These are phyloP conservation scores for Muscina levida DNA, from an alignment of 2,888 invertebrate species.

Conservation along the genomic window DNA sequence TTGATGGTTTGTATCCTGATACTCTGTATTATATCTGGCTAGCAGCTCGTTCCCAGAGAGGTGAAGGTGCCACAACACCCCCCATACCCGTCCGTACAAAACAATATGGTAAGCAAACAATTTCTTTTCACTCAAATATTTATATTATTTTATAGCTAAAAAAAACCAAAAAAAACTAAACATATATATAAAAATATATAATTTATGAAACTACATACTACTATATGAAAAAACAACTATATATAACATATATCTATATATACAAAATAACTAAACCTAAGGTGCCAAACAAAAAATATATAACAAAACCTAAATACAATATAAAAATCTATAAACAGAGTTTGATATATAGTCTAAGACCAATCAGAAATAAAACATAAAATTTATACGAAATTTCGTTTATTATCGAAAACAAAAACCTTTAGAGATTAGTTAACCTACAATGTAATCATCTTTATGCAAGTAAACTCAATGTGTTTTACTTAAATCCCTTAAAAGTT, in stretches of 20 bases:
- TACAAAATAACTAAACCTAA: slow-evolving; percentile 40
- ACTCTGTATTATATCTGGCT: slow-evolving; percentile 98
- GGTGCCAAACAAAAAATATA: slow-evolving; percentile 37
- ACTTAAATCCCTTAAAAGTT: no score
- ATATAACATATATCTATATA: slow-evolving; percentile 23
- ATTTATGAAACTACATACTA: slow-evolving; percentile 5
- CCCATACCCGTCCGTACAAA: slow-evolving; percentile 96
- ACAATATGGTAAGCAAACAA: slow-evolving; percentile 94
- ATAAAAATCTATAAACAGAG: slow-evolving; percentile 33
- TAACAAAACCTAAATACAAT: slow-evolving; percentile 1
- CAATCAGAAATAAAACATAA: slow-evolving; percentile 6
- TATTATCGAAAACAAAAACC: no score
- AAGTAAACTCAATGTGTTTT: no score
- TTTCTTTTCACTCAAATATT: slow-evolving; percentile 14
- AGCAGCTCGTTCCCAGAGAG: slow-evolving; percentile 94
- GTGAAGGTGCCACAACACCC: slow-evolving; percentile 97
- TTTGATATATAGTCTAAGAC: slow-evolving; percentile 49
- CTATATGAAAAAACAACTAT: slow-evolving; percentile 18
- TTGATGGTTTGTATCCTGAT: slow-evolving; percentile 95
- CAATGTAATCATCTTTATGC: no score
- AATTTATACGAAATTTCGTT: slow-evolving; percentile 33
- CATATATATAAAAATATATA: slow-evolving; percentile 29
- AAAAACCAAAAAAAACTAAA: slow-evolving; percentile 10
- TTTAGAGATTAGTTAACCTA: slow-evolving; percentile 22
- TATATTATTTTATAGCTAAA: not conserved